Base-by-base conservation (phyloP, 2,113 vertebrate species). In the Microtus richardsoni region DNA sequence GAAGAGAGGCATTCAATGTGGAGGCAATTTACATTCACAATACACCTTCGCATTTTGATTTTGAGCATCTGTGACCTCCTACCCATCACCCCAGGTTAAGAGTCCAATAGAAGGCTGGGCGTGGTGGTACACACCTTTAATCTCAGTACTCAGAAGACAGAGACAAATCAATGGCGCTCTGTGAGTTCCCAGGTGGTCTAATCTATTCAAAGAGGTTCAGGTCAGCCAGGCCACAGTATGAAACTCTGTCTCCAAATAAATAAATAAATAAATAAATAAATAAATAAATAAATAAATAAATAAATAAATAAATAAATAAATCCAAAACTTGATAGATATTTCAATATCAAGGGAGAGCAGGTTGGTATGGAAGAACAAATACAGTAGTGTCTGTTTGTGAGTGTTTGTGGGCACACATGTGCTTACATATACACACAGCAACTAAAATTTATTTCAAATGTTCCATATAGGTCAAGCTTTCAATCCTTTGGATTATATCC, bases 391-490 rank as follows among this genome's bases (percentile, higher is more conserved):
- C 13, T 54, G 86, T 41, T 33, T 33, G 47, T 70, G 28, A 49
- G 28, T 52, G 19, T 21, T 19, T 52, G 58, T 58, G 58, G 21
- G 19, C 58, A 21, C 19, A 58, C 58, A 58, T 21, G 58, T 58
- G 19, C 14, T 58, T 58, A 58, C 6, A 52, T n/a, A 39, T 9
- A 39, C n/a, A 82, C 79, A 82, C 22, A 39, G 52, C 10, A 22
- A 41, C n/a, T 8, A 60, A 64, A 64, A 85, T 47, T 66, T 70
- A 36, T 21, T 83, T 95, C 41, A 88, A 92, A 68, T 89, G 3
- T 33, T 94, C 85, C 83, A 96, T 14, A 58, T 21, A 70, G 44
- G 68, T 14, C 95, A 82, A 78, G 28, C n/a, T 79, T 79, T 79
- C 86, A 47, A 47, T 84, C 89, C 77, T 83, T 89, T 88, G 36